Conservation (phyloP, 2,888 invertebrate species). For the Electrophaes corylata region DNA sequence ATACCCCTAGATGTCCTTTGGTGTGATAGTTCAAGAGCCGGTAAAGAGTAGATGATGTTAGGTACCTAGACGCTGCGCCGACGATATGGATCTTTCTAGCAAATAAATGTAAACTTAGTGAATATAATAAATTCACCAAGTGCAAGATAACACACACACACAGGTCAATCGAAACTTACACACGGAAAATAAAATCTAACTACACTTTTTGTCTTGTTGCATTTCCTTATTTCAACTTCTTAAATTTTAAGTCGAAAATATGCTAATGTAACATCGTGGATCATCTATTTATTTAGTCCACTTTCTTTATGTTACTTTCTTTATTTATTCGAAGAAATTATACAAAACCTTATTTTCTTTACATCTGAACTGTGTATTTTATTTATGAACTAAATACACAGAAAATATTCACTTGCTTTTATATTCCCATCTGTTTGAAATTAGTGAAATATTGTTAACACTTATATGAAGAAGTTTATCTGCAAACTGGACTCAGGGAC, state of each 20-base stretch:
- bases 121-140: not conserved
- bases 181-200: too few relatives aligned
- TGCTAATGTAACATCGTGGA: not conserved
- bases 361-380: not conserved
- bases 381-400: not conserved
- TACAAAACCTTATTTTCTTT: not conserved
- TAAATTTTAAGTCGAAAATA: too few relatives aligned
- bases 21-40: constrained; percentile 7
- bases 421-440: too few relatives aligned
- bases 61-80: constrained; percentile 9
- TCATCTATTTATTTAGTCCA: not conserved
- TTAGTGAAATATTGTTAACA: too few relatives aligned
- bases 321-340: not conserved
- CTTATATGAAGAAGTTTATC: too few relatives aligned
- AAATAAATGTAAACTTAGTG: not conserved
- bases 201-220: too few relatives aligned
- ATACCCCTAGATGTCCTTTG: constrained; percentile 6
- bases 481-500: too few relatives aligned
- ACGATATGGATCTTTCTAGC: constrained; percentile 4
- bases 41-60: not conserved
- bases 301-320: not conserved
- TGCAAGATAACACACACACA: too few relatives aligned
- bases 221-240: too few relatives aligned
- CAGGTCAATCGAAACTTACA: too few relatives aligned
- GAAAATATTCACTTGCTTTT: too few relatives aligned